Percentiles rank a stretch among this genome's conserved stretches.
Evolutionary conservation across 2,888 invertebrate species (phyloP).

Genomic region (Neoascia interrupta): DNA sequence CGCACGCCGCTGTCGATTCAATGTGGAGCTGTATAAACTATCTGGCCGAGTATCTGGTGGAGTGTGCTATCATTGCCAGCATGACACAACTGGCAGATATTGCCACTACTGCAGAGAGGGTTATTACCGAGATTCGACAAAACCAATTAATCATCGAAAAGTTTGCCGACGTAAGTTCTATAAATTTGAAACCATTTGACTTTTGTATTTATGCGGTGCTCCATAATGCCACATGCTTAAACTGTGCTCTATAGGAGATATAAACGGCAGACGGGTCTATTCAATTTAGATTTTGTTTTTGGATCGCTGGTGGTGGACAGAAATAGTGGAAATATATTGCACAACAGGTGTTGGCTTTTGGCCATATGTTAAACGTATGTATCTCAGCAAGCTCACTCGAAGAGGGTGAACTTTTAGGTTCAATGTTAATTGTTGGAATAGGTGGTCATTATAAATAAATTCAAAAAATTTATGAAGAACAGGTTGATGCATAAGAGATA

Average conservation of each 20-base stretch:
- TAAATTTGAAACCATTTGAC: constrained; percentile 11
- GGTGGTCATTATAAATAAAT: background rate
- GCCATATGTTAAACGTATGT: background rate
- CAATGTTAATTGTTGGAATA: constrained; percentile 2
- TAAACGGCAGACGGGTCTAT: too few species aligned
- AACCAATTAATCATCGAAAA: constrained; percentile 95
- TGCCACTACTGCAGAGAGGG: constrained; percentile 99
- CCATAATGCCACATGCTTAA: too few species aligned
- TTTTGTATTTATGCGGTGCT: too few species aligned
- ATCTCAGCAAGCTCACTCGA: background rate
- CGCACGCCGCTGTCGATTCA: constrained; percentile 97
- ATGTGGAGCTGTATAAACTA: constrained; percentile 98
- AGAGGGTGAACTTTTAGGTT: background rate
- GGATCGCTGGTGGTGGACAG: background rate
- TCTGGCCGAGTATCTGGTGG: constrained; percentile 97
- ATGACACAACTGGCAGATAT: constrained; percentile 97
- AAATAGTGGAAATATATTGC: constrained; percentile 2
- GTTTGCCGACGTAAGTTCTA: constrained; percentile 95
- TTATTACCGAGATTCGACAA: constrained; percentile 95
- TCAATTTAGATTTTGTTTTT: constrained; percentile 5
- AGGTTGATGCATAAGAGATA: background rate
- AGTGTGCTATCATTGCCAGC: constrained; percentile 97
- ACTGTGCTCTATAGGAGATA: too few species aligned
- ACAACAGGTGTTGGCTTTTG: constrained; percentile 19
- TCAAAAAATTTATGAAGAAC: background rate